phyloP scores from a whole-genome alignment of 2,113 vertebrate genomes.

The Sialia sialis region DNA sequence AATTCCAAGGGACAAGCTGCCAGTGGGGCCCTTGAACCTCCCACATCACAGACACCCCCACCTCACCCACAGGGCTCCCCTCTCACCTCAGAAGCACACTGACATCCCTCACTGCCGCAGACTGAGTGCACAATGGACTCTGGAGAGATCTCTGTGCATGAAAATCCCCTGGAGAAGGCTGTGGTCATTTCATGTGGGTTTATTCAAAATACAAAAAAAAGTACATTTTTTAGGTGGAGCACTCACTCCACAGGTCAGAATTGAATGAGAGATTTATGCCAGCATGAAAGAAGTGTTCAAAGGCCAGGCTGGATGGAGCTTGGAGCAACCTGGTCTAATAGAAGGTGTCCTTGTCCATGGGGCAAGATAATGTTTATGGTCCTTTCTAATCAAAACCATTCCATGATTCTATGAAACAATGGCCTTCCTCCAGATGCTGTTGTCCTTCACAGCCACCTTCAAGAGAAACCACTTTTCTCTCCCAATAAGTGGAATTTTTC shows the following conservation, averaged over 20 bases:
- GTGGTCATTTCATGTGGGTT: rapidly evolving
- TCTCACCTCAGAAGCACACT: background rate
- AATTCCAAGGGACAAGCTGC: background rate
- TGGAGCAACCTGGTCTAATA: background rate
- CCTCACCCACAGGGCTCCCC: background rate
- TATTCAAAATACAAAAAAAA: background rate
- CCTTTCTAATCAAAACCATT: background rate
- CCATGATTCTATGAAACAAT: background rate
- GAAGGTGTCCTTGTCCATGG: background rate
- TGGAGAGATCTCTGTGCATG: background rate
- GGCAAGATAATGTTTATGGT: background rate
- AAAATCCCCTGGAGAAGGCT: background rate
- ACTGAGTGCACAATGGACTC: rapidly evolving
- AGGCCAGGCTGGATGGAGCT: background rate
- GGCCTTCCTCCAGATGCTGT: rapidly evolving
- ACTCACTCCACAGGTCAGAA: background rate
- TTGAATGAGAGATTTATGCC: rapidly evolving
- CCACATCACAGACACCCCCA: background rate
- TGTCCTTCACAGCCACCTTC: background rate
- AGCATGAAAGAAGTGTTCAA: background rate
- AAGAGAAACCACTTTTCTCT: background rate
- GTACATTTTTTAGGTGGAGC: background rate
- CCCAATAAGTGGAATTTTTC: background rate
- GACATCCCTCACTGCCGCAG: background rate
- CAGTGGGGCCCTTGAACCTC: rapidly evolving